These are phyloP conservation scores for Epinephelus malabaricus DNA, from an alignment of 2,797 vertebrate genomes.

Conservation along the genomic window DNA sequence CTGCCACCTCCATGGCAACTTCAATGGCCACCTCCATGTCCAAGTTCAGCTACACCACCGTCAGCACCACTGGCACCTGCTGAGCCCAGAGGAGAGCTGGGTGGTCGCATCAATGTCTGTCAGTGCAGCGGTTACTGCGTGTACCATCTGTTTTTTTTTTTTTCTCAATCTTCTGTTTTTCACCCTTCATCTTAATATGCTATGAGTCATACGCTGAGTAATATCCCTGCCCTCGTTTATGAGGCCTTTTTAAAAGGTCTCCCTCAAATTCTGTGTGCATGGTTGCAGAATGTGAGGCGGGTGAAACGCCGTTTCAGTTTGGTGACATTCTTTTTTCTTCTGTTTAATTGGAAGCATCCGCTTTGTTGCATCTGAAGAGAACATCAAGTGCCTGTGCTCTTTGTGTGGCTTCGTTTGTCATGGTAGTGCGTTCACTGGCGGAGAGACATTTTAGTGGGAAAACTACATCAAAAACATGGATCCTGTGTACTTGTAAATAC, in stretches of 20 bases:
- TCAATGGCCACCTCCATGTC: conserved; percentile 88
- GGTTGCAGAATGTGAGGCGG: conserved; percentile 48
- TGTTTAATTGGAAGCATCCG: conserved; percentile 51
- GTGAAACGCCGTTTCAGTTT: conserved; percentile 22
- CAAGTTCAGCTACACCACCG: conserved; percentile 94
- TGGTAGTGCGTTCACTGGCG: conserved; percentile 22
- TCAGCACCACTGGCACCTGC: conserved; percentile 90
- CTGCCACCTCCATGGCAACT: conserved; percentile 69
- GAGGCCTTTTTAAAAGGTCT: conserved; percentile 58
- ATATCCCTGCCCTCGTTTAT: conserved; percentile 35
- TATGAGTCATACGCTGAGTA: conserved; percentile 59
- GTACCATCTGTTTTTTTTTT: conserved; percentile 44
- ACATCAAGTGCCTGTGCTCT: conserved; percentile 79
- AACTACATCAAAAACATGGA: conserved; percentile 10
- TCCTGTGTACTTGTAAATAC: conserved; percentile 33
- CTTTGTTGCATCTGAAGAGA: conserved; percentile 69
- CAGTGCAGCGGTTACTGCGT: not conserved
- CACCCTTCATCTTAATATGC: conserved; percentile 44
- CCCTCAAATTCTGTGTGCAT: conserved; percentile 58
- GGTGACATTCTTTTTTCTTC: conserved; percentile 39
- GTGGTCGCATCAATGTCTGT: not conserved
- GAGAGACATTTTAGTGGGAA: conserved; percentile 21
- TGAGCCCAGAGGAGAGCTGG: conserved; percentile 56
- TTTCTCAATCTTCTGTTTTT: conserved; percentile 30
- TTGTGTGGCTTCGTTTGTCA: conserved; percentile 54